Conservation (phyloP, 2,888 invertebrate genomes). For the Drosophila pseudotalamancana region DNA sequence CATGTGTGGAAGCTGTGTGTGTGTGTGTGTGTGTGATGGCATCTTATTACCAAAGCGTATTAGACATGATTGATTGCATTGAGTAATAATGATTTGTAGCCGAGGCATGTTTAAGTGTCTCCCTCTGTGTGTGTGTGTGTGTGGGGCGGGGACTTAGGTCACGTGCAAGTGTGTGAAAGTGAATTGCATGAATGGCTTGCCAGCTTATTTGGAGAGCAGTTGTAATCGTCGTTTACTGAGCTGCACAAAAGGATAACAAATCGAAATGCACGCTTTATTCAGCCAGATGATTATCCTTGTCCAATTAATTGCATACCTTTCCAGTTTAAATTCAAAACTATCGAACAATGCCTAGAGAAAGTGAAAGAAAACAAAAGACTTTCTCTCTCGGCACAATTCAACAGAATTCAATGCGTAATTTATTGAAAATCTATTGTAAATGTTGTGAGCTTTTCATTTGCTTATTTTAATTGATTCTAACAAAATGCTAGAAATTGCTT, state of each 20-base stretch:
- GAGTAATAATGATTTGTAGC: conserved; percentile 77
- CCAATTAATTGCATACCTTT: conserved; percentile 15
- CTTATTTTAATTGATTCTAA: no score
- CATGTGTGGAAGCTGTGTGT: no score
- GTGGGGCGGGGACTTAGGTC: conserved; percentile 32
- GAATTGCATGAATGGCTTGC: conserved; percentile 63
- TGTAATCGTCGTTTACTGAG: background rate
- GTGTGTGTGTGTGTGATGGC: conserved; percentile 47
- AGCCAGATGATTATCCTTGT: conserved; percentile 22
- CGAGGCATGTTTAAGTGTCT: conserved; percentile 51
- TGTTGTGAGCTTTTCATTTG: no score
- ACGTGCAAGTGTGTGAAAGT: conserved; percentile 64
- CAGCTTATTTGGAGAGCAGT: conserved; percentile 3
- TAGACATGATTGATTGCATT: conserved; percentile 79
- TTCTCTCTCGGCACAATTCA: background rate
- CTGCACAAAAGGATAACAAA: conserved; percentile 22
- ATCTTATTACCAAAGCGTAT: conserved; percentile 80
- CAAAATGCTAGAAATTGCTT: no score
- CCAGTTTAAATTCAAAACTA: background rate
- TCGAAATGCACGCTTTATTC: conserved; percentile 14
- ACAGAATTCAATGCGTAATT: background rate
- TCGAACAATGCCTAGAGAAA: background rate
- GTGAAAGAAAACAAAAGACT: background rate
- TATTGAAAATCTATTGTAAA: no score
- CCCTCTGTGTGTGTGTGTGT: conserved; percentile 8